A percentile compares a stretch with the other conserved stretches of the same genome.
Conservation (phyloP, 2,113 vertebrate genomes). For the Alectura lathami region DNA sequence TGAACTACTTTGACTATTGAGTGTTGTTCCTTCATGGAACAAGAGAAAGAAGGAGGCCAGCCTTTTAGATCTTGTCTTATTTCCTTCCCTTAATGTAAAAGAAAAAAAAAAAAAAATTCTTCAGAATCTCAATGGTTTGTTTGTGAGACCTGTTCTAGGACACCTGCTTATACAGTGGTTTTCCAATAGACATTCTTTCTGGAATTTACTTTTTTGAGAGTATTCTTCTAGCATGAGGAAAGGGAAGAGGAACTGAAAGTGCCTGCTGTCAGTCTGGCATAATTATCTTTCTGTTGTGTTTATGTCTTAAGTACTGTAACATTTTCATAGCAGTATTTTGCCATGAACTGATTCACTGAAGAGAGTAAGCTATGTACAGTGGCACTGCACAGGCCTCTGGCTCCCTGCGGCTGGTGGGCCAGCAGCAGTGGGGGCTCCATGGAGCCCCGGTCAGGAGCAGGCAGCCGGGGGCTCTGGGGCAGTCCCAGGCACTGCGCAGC, state of each 20-base stretch:
- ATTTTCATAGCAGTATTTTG: neutral
- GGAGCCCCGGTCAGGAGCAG: too few relatives aligned
- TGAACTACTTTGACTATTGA: neutral
- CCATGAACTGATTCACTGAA: neutral
- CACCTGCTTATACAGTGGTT: neutral
- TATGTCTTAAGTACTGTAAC: neutral
- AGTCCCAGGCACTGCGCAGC: neutral
- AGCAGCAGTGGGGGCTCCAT: too few relatives aligned
- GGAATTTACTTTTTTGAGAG: neutral
- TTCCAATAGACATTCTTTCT: neutral
- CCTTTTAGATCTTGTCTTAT: neutral
- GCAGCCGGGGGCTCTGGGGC: too few relatives aligned
- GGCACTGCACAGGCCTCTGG: rapidly evolving
- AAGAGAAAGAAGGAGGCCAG: neutral
- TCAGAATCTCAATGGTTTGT: neutral
- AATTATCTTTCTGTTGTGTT: neutral
- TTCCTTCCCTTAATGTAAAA: neutral
- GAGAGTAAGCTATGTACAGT: neutral
- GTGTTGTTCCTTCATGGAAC: neutral
- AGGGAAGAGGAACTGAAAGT: neutral
- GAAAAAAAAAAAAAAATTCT: neutral
- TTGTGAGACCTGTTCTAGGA: neutral
- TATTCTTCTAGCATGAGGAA: neutral
- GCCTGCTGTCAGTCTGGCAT: neutral
- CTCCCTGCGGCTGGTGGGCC: neutral